These are phyloP conservation scores for Physeter macrocephalus DNA, from an alignment of 2,113 vertebrate genomes.

Conservation along the genomic window DNA sequence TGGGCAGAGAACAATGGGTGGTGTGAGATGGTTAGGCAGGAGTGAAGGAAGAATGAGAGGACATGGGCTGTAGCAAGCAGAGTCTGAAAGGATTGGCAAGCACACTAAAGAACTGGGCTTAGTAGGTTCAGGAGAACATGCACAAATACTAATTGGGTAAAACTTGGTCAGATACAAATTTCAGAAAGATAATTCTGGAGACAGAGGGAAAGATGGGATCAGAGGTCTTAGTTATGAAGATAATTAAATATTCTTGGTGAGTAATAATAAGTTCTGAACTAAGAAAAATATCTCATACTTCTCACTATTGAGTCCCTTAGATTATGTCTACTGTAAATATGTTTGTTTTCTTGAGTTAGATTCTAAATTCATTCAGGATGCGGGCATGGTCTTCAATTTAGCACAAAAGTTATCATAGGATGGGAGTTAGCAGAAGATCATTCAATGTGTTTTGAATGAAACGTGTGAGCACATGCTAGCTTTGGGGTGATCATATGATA, in stretches of 20 bases:
- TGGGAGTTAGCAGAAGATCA: not conserved
- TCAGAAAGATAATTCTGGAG: not conserved
- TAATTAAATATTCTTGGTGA: not conserved
- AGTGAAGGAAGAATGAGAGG: fast-evolving
- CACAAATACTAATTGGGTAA: not conserved
- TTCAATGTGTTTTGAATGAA: not conserved
- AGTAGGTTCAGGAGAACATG: fast-evolving
- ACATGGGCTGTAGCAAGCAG: not conserved
- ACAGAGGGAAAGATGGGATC: not conserved
- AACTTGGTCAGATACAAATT: not conserved
- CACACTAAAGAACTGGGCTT: no score
- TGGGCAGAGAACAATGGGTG: not conserved
- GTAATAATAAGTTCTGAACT: not conserved
- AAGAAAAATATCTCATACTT: not conserved
- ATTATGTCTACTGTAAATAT: not conserved
- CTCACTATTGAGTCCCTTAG: not conserved
- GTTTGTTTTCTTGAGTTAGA: not conserved
- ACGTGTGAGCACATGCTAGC: not conserved
- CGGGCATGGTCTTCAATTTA: not conserved
- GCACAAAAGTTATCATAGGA: not conserved
- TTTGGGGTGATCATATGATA: not conserved
- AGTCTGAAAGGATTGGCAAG: not conserved
- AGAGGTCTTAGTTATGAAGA: not conserved
- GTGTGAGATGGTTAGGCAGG: not conserved
- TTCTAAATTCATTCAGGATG: not conserved